Evolutionary conservation across 2,113 vertebrate genomes (phyloP), one percentile per base, ranked within the genome.

Genomic region (Pandion haliaetus): DNA sequence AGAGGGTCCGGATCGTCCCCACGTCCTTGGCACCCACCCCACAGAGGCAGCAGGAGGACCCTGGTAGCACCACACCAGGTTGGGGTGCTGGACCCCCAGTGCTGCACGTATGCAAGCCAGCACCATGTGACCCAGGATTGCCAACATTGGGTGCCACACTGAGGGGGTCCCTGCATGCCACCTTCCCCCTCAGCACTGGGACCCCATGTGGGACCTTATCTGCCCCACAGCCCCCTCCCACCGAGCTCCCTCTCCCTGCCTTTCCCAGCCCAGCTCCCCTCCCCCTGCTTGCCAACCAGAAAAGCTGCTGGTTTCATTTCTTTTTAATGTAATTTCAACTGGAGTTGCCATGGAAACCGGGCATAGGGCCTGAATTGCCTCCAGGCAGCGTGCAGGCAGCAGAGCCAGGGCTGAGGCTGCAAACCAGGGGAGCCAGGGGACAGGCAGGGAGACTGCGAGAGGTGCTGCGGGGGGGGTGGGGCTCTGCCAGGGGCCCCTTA

Each of bases 281-380:
- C 81, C 91, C 78, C 89, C 87, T 69, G n/a, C 63, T 76, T 65
- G 81, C 83, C 93, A 82, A 94, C 79, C 77, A 95, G 92, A 94
- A 93, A 95, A 96, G 88, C 95, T 71, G 72, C 93, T 90, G 85
- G 89, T 95, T 97, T 97, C 77, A 88, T 95, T 94, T 91, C 93
- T 97, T 96, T 96, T 95, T 96, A 96, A 97, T 89, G 94, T 93
- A 90, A 95, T 95, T 97, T 96, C 95, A 71, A 20, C 93, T 90
- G 85, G 94, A 54, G 95, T 97, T 94, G 79, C 94, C 93, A 95
- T 95, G 87, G 97, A 94, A 95, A 97, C 95, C 61, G 90, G 93
- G 82, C 88, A 57, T 36, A 28, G 69, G 76, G 72, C 86, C 78
- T 58, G 93, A 74, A 82, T 80, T 13, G 67, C 91, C 88, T 92